Evolutionary conservation across 2,888 invertebrate species (phyloP), one percentile per base, ranked within the genome.

Genomic region (Tanytarsus gracilentus): DNA sequence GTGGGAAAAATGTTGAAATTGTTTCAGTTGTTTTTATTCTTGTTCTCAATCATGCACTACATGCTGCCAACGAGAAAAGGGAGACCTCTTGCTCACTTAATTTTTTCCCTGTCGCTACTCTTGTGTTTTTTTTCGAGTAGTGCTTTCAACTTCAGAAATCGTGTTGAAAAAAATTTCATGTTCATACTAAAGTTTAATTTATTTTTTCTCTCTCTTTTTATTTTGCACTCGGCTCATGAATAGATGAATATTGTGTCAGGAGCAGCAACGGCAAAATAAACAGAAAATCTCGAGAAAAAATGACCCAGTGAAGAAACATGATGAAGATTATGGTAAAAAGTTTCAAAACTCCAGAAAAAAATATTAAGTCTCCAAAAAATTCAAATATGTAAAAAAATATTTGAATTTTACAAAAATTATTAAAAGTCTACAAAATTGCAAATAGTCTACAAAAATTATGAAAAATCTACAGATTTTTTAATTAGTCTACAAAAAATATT

Each of bases 121-220:
- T 9, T 40, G 8, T 44, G 16, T 16, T 44, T 16, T 40, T 40
- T 14, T 40, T 3, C 16, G 7, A 6, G 18, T 21, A 16, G 16
- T 36, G 49, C 49, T 23, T 49, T 49, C 49, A 44, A 49, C 49
- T 49, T 49, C 25, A 49, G 49, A 23, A 25, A 25, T 14, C 9
- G n/a, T 49, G 21, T 25, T 49, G 26, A n/a, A 44, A 44, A 44
- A 36, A 36, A 14, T n/a, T 36, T 36, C 36, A 21, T 49, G 49
- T 25, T 49, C 39, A 55, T 36, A n/a, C 40, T 21, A 14, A 55
- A 55, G 55, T 55, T 40, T 39, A 55, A 40, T 33, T 52, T 52
- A 53, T 29, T 14, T 36, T 36, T 53, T 53, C 53, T 21, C 33
- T 44, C 44, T 53, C 33, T 29, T 36, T 7, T 33, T 33, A 18